Evolutionary conservation across 37 sponge, comb jelly and placozoan genomes (phyloP).

Genomic region (Amphimedon queenslandica): DNA sequence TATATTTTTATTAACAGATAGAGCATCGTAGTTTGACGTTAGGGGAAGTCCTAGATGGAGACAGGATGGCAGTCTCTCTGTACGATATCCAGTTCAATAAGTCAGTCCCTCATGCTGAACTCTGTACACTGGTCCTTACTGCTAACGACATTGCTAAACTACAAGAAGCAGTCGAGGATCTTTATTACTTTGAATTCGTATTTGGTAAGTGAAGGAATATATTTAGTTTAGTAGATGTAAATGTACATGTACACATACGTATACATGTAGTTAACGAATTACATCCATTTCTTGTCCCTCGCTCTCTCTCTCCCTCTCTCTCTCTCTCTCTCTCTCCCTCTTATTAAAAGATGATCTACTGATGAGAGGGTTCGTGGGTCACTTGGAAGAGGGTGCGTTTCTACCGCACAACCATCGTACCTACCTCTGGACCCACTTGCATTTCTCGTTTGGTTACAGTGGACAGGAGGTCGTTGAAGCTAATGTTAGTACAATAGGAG

Average conservation of each 20-base stretch:
- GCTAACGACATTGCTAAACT: constrained; percentile 49
- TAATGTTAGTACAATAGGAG: constrained; percentile 70
- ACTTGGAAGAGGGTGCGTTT: constrained; percentile 78
- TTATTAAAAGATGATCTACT: constrained; percentile 93
- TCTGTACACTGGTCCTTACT: constrained; percentile 48
- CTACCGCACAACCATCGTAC: constrained; percentile 78
- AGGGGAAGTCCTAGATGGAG: constrained; percentile 91
- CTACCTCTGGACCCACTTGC: constrained; percentile 82
- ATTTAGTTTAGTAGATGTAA: neutral
- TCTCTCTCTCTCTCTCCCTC: too few relatives aligned
- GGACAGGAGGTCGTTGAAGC: constrained; percentile 59
- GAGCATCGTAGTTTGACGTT: constrained; percentile 78
- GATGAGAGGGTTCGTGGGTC: constrained; percentile 90
- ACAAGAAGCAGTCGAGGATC: constrained; percentile 80
- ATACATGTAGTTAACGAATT: too few relatives aligned
- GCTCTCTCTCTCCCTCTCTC: constrained; percentile 3
- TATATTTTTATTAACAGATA: constrained; percentile 31
- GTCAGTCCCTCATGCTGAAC: constrained; percentile 43
- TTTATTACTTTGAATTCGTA: constrained; percentile 94
- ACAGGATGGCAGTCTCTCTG: constrained; percentile 83
- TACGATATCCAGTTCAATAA: constrained; percentile 77
- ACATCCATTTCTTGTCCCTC: neutral
- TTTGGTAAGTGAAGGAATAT: constrained; percentile 44
- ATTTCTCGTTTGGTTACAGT: constrained; percentile 80
- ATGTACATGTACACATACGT: neutral